Percentiles rank a stretch among this genome's conserved stretches.
Evolutionary conservation across 2,113 vertebrate species (phyloP).

Genomic region (Calypte anna): DNA sequence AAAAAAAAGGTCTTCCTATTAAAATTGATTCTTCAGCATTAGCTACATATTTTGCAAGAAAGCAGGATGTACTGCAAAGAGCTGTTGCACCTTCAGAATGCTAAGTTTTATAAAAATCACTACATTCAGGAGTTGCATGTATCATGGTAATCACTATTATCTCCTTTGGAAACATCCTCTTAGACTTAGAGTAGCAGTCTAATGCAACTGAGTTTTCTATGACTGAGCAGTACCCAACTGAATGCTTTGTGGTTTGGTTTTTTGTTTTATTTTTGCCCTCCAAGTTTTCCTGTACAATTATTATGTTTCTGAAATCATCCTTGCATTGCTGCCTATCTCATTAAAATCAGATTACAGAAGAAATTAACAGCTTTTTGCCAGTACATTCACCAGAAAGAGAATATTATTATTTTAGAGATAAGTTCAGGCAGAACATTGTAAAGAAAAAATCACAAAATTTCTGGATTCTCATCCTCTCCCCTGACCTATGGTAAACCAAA

Average conservation of each 20-base stretch:
- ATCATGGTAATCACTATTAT: not conserved
- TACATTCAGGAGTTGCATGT: accelerated
- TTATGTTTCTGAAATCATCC: not conserved
- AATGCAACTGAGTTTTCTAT: not conserved
- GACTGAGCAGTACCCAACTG: not conserved
- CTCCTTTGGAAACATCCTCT: not conserved
- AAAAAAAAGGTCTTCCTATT: not conserved
- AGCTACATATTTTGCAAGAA: not conserved
- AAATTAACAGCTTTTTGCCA: not conserved
- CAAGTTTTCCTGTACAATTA: not conserved
- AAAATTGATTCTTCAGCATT: not conserved
- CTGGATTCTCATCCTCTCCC: not conserved
- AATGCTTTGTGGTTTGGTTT: not conserved
- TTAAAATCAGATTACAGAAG: not conserved
- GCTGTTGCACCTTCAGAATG: not conserved
- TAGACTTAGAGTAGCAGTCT: not conserved
- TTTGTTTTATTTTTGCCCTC: accelerated
- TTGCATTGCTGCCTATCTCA: not conserved
- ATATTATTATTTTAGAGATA: not conserved
- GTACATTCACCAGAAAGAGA: not conserved
- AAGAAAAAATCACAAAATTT: not conserved
- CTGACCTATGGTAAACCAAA: not conserved
- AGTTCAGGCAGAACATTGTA: not conserved
- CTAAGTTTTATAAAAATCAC: not conserved
- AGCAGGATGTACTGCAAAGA: not conserved